Base-by-base conservation (phyloP, 2,797 vertebrate genomes). In the Avahi laniger region DNA sequence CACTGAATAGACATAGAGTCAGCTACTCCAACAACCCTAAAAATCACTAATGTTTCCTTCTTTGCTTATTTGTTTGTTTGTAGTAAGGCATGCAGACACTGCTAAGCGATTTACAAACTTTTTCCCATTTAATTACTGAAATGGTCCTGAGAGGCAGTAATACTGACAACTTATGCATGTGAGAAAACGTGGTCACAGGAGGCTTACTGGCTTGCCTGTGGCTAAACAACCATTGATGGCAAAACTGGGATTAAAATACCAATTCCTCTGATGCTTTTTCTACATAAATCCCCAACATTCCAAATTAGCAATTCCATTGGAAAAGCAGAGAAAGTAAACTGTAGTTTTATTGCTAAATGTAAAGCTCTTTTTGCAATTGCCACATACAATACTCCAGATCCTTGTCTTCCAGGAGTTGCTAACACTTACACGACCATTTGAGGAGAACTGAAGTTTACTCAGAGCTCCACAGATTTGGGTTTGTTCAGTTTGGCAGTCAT, bases 241-340 rank as follows among this genome's bases (percentile, higher is more conserved):
- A 96, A 89, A 94, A 84, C 5, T 54, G 13, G 11, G 26, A 86
- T 33, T 91, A 67, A 81, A 15, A 38, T n/a, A 67, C 26, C 76
- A 43, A 75, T 93, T 61, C 69, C 46, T 57, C 63, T 69, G 33
- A 59, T 2, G 7, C 48, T 57, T 91, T 91, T 83, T 33, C 30
- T 72, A 14, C 1, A 2, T 89, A 50, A 41, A 81, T 33, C 67
- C 75, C 48, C 24, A 73, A 6, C 17, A 90, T 52, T 92, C 84
- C 73, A 91, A 95, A 0, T 72, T 59, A 95, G 48, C 35, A 95
- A 76, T 33, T 69, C 75, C 48, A 70, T 67, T 87, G 59, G 65
- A 82, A 81, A 95, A 91, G 48, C 70, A 97, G 43, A 91, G 80
- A 94, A 70, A 98, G 50, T 26, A 79, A 96, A 92, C 41, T 75